Evolutionary conservation across 2,888 invertebrate genomes (phyloP), one percentile per base, ranked within the genome.

Genomic region (Meloe dianella): DNA sequence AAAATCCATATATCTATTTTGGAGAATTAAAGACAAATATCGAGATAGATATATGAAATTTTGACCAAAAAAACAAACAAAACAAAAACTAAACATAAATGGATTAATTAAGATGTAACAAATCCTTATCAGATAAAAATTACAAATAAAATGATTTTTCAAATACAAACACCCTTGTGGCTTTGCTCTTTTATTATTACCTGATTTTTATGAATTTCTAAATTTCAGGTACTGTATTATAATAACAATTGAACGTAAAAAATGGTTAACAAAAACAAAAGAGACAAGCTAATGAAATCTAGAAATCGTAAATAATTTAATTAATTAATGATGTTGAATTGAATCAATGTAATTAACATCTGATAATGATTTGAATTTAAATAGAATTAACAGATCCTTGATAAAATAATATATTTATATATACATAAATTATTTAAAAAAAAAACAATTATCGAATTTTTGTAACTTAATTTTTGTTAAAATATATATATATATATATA

Each of bases 111-210:
- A 67, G 61, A 65, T 38, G 24, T 32, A 67, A 65, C 60, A 67
- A 67, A 67, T 64, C 63, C 38, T 66, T 63, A 68, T 68, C 68
- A 68, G 65, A 68, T 32, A 63, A 64, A 67, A 65, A 65, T 63
- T 68, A 63, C 68, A 67, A 35, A 9, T 41, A 41, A 47, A 47
- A 20, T 20, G 0, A 41, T n/a, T 17, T 41, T 41, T 20, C 35
- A 32, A 41, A 12, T 35, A 35, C 35, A 35, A 27, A 27, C 27
- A 27, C 27, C n/a, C n/a, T n/a, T n/a, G 6, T 6, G 29, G 6
- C 6, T 6, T 30, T 35, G 35, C 35, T 35, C 12, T 35, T 35
- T 35, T 41, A 10, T 17, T 12, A 41, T 41, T n/a, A 35, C 12
- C 30, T 35, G 17, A 32, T 17, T 17, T n/a, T 17, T 17, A 17